phyloP scores from a whole-genome alignment of 2,797 vertebrate genomes.

The Coranthus polyacanthus region DNA sequence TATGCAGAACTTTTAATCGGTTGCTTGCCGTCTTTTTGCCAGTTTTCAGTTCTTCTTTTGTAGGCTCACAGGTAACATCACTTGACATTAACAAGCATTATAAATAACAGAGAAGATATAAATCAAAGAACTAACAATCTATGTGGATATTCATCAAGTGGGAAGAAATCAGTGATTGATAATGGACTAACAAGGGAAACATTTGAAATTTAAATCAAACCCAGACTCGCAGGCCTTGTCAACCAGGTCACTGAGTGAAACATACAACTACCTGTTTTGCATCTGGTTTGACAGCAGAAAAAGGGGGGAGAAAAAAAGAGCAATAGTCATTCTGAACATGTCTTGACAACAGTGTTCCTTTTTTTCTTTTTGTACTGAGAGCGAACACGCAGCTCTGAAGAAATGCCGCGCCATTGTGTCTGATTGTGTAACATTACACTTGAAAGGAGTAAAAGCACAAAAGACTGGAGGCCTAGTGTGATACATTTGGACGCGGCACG shows the following conservation, averaged over 20 bases:
- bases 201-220: constrained; percentile 47
- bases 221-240: neutral
- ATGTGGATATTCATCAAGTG: constrained; percentile 18
- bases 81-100: no score
- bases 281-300: constrained; percentile 45
- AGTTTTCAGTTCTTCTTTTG: no score
- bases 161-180: constrained; percentile 21
- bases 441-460: constrained; percentile 36
- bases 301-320: constrained; percentile 1
- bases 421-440: constrained; percentile 23
- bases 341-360: constrained; percentile 31
- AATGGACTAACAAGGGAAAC: constrained; percentile 6
- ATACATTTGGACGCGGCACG: neutral
- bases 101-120: no score
- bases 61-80: neutral
- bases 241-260: constrained; percentile 50
- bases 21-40: neutral
- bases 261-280: constrained; percentile 39
- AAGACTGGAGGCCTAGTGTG: neutral
- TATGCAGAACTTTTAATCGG: neutral
- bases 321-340: constrained; percentile 34
- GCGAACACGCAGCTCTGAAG: neutral
- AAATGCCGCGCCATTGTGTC: neutral
- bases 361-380: constrained; percentile 25
- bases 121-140: constrained; percentile 4